Evolutionary conservation across 1,140 invertebrate genomes (phyloP).

Genomic region (Aporrectodea caliginosa): DNA sequence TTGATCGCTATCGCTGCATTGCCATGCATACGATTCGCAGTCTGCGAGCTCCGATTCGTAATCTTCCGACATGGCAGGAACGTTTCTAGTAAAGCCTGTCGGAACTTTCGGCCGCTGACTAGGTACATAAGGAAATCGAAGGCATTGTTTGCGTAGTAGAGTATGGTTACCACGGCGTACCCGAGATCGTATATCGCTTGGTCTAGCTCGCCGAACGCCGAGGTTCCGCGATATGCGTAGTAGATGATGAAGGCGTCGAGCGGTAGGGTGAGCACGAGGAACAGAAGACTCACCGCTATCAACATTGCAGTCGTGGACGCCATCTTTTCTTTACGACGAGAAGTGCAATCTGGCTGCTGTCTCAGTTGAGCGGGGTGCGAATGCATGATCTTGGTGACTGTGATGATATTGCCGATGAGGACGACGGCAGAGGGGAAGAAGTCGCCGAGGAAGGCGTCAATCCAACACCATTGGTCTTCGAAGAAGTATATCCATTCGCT

Average conservation of each 20-base stretch:
- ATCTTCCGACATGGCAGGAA: too few relatives aligned
- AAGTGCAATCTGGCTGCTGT: too few relatives aligned
- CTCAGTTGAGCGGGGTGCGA: neutral
- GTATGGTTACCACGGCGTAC: neutral
- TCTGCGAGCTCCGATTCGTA: too few relatives aligned
- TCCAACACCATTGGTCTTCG: neutral
- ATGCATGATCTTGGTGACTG: neutral
- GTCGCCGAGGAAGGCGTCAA: neutral
- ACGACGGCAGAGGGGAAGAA: neutral
- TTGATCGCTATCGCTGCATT: too few relatives aligned
- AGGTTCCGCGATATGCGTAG: neutral
- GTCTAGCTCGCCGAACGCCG: neutral
- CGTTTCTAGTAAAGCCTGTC: neutral
- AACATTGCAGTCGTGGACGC: neutral
- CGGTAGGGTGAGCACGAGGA: neutral
- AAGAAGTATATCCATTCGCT: neutral
- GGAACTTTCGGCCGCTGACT: neutral
- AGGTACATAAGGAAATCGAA: neutral
- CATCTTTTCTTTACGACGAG: neutral
- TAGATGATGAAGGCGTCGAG: neutral
- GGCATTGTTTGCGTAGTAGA: neutral
- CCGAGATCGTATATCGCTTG: neutral
- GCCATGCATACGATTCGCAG: too few relatives aligned
- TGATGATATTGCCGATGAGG: neutral
- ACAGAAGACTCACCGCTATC: neutral